Conservation (phyloP, 2,797 vertebrate species). For the Leptodactylus fallax region DNA sequence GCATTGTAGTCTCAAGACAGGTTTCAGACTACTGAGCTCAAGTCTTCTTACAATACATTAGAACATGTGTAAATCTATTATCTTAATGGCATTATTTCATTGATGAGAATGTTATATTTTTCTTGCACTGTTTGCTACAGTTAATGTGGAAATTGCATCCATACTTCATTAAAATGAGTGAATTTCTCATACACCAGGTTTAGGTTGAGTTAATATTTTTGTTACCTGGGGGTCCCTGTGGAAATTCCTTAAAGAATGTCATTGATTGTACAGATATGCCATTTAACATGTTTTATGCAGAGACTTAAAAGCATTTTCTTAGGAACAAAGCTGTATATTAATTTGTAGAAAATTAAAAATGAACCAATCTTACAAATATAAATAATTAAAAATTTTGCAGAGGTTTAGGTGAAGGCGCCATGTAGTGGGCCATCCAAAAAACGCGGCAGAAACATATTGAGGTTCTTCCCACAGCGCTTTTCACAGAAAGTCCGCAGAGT, state of each 20-base stretch:
- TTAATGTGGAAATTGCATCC: too few species aligned
- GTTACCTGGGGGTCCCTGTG: constrained; percentile 5
- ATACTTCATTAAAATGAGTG: not conserved
- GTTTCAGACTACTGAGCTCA: too few species aligned
- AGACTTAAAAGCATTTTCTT: not conserved
- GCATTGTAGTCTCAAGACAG: not conserved
- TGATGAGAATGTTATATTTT: not conserved
- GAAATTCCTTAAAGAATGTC: constrained; percentile 28
- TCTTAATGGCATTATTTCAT: not conserved
- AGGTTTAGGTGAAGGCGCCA: too few species aligned
- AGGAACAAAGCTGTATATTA: too few species aligned
- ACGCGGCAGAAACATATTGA: too few species aligned
- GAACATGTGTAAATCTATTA: not conserved
- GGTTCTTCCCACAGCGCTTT: too few species aligned
- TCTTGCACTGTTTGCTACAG: not conserved
- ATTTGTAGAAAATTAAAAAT: too few species aligned
- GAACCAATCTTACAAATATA: too few species aligned
- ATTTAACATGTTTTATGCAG: not conserved
- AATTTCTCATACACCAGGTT: not conserved
- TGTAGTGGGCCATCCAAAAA: too few species aligned
- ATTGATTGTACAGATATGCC: constrained; percentile 17
- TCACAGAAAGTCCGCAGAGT: too few species aligned
- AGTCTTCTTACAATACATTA: not conserved
- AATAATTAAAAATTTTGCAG: too few species aligned
- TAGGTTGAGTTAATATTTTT: not conserved